Base-by-base conservation (phyloP, 2,113 vertebrate species). In the Burhinus oedicnemus region DNA sequence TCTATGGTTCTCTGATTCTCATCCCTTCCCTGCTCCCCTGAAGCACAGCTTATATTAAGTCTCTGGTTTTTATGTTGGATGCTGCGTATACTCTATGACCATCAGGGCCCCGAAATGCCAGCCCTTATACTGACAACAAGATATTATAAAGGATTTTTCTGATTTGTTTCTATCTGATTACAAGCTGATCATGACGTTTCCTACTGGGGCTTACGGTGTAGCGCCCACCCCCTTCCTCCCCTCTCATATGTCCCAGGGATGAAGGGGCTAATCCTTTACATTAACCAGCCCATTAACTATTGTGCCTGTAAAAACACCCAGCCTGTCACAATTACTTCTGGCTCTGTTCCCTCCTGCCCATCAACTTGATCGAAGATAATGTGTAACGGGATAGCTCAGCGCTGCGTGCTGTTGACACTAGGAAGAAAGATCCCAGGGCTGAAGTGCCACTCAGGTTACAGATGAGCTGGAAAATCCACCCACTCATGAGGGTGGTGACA, bases 391-490 rank as follows among this genome's bases (percentile, higher is more conserved):
- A 97, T 96, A 96, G 77, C 14, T 3, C 90, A 47, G 52, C 5
- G 70, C 95, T 81, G 91, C 89, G 32, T 88, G 96, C 96, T 96
- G 96, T 96, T 97, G 97, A 97, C 97, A 97, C 91, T 62, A 92
- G 88, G 89, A 94, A 97, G 96, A 96, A 97, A 96, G 97, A 96
- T 95, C 96, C 93, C 85, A 83, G 91, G 92, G 64, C 81, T 94
- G 95, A 86, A 97, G 97, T 90, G 92, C 64, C 92, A 89, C 97
- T 98, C 97, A 30, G 94, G 97, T 97, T 98, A 97, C 97, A 96
- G 96, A 97, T 96, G 96, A 97, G 95, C 83, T 97, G 97, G 96
- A 98, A 97, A 97, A 97, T 96, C 93, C 83, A 70, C 93, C 97
- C 95, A 83, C 95, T 97, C 93, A 65, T 12, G 52, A 38, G 83